Evolutionary conservation across 2,888 invertebrate species (phyloP), one percentile per base, ranked within the genome.

Genomic region (Phaedon cochleariae): DNA sequence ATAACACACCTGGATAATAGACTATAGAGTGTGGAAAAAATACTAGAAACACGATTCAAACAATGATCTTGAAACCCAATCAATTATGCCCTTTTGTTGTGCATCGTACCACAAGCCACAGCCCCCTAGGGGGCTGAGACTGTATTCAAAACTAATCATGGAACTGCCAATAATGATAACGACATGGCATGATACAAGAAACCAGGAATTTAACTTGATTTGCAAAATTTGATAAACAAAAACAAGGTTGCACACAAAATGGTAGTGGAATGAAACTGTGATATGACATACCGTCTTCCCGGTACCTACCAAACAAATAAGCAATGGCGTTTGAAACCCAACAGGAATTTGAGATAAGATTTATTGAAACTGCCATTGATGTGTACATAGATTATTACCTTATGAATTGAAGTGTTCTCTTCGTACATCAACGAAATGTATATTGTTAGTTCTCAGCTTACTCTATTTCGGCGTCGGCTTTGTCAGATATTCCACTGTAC

Each of bases 401-500:
- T 74, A 78, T 76, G 76, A 78, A 77, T 74, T 74, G 76, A 76
- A 70, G 73, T 70, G 73, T 71, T 70, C 73, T 72, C 76, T 68
- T 75, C 73, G 72, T 76, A 73, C 81, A 80, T 81, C 79, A 82
- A 81, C 81, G 79, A 76, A 79, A 77, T 81, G 81, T 80, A 84
- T 81, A 84, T 82, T 82, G 79, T 81, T 78, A 80, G 80, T 84
- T 85, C 85, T 76, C 68, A 72, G 84, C 84, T 85, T 83, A 84
- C 81, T 73, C 77, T 83, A 83, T 84, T 85, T 87, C 88, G 88
- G 88, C 88, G 86, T 87, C 87, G 85, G 83, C 83, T 81, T 81
- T 80, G 80, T 79, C 79, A 77, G 85, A 85, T 84, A 51, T 85
- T 86, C 84, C 83, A 85, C 86, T 86, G 85, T 85, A 86, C 86